A percentile compares a stretch with the other conserved stretches of the same genome.
Evolutionary conservation across 1,140 invertebrate genomes (phyloP).

Genomic region (Drosophila melanica): DNA sequence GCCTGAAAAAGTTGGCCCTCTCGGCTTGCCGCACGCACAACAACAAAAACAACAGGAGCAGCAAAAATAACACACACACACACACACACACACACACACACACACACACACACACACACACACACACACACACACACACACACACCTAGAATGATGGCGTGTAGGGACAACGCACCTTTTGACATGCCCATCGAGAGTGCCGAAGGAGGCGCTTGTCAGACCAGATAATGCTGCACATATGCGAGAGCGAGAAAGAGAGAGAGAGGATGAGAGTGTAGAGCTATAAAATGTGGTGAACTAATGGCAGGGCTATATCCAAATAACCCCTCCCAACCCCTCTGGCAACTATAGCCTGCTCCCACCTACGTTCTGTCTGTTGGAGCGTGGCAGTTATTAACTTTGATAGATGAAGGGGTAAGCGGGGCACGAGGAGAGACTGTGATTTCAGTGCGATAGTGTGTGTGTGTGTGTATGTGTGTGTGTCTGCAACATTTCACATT

Average conservation of each 20-base stretch:
- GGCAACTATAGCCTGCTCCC: not conserved
- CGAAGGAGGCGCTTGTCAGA: not conserved
- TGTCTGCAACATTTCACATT: slow-evolving; percentile 58
- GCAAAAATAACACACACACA: slow-evolving; percentile 12
- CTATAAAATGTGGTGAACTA: slow-evolving; percentile 68
- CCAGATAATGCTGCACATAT: slow-evolving; percentile 45
- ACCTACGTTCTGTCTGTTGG: not conserved
- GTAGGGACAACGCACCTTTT: slow-evolving; percentile 58
- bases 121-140: slow-evolving; percentile 5
- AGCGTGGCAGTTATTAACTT: slow-evolving; percentile 55
- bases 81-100: slow-evolving; percentile 20
- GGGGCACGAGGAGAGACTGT: slow-evolving; percentile 18
- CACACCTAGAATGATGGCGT: slow-evolving; percentile 17
- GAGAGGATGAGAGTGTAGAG: slow-evolving; percentile 9
- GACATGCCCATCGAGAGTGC: slow-evolving; percentile 42
- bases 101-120: slow-evolving; percentile 53
- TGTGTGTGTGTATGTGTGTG: not conserved
- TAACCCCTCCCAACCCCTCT: not conserved
- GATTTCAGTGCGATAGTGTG: slow-evolving; percentile 13
- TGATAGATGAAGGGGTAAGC: slow-evolving; percentile 24
- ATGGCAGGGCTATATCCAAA: slow-evolving; percentile 24
- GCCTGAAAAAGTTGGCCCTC: slow-evolving; percentile 61
- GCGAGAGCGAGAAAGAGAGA: slow-evolving; percentile 12
- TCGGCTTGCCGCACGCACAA: slow-evolving; percentile 11
- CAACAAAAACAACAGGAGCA: slow-evolving; percentile 5